A percentile compares a stretch with the other conserved stretches of the same genome.
Conservation (phyloP, 2,113 vertebrate species). For the Platichthys flesus region DNA sequence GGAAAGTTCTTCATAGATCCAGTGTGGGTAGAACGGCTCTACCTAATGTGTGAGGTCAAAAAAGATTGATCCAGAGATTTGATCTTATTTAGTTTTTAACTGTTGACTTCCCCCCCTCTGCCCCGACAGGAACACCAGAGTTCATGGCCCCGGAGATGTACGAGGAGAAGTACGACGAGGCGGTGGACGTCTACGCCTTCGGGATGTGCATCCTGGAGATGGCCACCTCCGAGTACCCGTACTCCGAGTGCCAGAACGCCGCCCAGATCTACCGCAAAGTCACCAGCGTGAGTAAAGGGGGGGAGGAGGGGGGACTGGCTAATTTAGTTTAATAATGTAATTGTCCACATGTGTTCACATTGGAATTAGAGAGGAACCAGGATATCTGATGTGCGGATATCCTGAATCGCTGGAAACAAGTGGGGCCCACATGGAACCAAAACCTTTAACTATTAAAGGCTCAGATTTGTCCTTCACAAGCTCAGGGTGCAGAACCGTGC, state of each 20-base stretch:
- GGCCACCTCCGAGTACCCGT: slow-evolving; percentile 97
- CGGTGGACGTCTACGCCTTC: slow-evolving; percentile 96
- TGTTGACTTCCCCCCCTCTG: not conserved
- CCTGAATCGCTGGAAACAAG: slow-evolving; percentile 29
- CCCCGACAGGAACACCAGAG: slow-evolving; percentile 91
- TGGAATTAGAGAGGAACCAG: slow-evolving; percentile 30
- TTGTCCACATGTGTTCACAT: slow-evolving; percentile 42
- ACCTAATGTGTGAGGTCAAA: too few relatives aligned
- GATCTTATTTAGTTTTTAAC: too few relatives aligned
- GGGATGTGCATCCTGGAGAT: slow-evolving; percentile 99
- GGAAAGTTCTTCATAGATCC: too few relatives aligned
- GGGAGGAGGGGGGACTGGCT: not conserved
- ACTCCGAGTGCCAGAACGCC: slow-evolving; percentile 97
- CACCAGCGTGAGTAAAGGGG: slow-evolving; percentile 89
- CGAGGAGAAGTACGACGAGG: slow-evolving; percentile 97
- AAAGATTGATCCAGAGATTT: too few relatives aligned
- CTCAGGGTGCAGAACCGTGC: slow-evolving; percentile 8
- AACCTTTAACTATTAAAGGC: slow-evolving; percentile 34
- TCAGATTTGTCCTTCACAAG: slow-evolving; percentile 20
- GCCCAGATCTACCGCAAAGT: slow-evolving; percentile 99
- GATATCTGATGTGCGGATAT: slow-evolving; percentile 31
- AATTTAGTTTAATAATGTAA: slow-evolving; percentile 28
- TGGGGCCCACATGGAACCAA: slow-evolving; percentile 5
- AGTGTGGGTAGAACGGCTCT: too few relatives aligned
- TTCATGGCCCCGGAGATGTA: slow-evolving; percentile 99